Evolutionary conservation across 2,113 vertebrate genomes (phyloP).

Genomic region (Suncus etruscus): DNA sequence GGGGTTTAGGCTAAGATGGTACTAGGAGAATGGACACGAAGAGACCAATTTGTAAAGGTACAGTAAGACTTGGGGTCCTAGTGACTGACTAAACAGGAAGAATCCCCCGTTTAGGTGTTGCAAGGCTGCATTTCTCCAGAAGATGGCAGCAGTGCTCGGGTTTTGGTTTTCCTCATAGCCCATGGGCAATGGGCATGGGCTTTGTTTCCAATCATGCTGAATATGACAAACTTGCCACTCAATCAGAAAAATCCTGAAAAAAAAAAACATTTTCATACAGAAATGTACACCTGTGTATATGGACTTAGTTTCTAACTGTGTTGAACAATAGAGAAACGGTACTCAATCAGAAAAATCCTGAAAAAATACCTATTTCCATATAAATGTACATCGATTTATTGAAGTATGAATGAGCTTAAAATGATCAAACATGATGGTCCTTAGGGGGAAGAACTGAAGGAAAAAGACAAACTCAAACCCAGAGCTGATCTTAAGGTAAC

Average conservation of each 20-base stretch:
- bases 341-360: neutral
- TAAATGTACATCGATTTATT: too few species aligned
- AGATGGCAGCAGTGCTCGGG: constrained; percentile 70
- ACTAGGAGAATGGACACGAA: constrained; percentile 10
- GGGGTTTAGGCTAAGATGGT: neutral
- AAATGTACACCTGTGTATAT: too few species aligned
- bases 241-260: neutral
- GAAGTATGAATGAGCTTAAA: constrained; percentile 2
- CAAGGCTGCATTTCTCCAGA: constrained; percentile 61
- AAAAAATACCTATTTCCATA: neutral
- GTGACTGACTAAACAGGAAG: neutral
- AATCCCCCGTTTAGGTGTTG: neutral
- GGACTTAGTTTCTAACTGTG: too few species aligned
- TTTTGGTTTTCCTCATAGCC: constrained; percentile 40
- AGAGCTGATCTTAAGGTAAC: neutral
- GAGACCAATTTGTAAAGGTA: neutral
- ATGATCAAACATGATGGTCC: constrained; percentile 23
- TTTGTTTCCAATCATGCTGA: constrained; percentile 12
- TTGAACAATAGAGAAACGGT: too few species aligned
- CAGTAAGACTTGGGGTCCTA: neutral
- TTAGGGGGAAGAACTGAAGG: constrained; percentile 1
- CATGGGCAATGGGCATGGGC: neutral
- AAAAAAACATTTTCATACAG: neutral
- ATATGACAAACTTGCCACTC: constrained; percentile 13
- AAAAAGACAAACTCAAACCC: neutral